A percentile compares a stretch with the other conserved stretches of the same genome.
These are phyloP conservation scores for Zaprionus davidi DNA, from an alignment of 1,140 invertebrate genomes.

Conservation along the genomic window DNA sequence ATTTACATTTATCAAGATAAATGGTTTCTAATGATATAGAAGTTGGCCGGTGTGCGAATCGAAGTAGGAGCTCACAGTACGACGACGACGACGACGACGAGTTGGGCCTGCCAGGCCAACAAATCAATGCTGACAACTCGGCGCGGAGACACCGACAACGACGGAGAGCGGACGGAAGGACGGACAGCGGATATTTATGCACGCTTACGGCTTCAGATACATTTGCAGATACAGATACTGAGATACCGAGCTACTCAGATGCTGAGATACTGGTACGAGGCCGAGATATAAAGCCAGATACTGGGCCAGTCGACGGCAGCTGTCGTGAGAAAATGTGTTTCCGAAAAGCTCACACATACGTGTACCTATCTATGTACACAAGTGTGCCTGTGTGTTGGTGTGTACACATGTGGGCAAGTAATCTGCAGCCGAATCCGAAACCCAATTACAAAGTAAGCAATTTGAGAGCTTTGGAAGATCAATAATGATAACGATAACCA, in stretches of 20 bases:
- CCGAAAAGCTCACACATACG: conserved; percentile 51
- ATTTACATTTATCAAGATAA: conserved; percentile 83
- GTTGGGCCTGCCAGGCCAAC: conserved; percentile 63
- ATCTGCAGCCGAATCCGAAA: conserved; percentile 32
- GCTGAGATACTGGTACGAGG: conserved; percentile 11
- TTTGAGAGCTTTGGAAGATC: conserved; percentile 18
- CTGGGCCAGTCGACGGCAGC: conserved; percentile 38
- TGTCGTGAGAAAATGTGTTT: conserved; percentile 77
- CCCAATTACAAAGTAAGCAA: conserved; percentile 39
- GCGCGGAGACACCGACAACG: conserved; percentile 35
- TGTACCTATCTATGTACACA: not conserved
- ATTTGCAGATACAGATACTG: conserved; percentile 27
- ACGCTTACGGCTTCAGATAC: conserved; percentile 51
- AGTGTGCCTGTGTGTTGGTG: not conserved
- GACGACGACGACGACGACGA: not conserved
- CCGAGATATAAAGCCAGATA: conserved; percentile 22
- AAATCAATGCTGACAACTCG: conserved; percentile 78
- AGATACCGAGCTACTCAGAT: conserved; percentile 23
- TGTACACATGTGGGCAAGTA: not conserved
- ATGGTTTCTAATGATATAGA: conserved; percentile 81
- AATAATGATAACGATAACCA: conserved; percentile 45
- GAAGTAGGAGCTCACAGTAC: conserved; percentile 25
- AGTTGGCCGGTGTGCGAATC: conserved; percentile 38
- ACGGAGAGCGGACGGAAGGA: conserved; percentile 25
- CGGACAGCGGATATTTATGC: conserved; percentile 77